Conservation (phyloP, 2,797 vertebrate genomes). For the Sebastes hopkinsi region DNA sequence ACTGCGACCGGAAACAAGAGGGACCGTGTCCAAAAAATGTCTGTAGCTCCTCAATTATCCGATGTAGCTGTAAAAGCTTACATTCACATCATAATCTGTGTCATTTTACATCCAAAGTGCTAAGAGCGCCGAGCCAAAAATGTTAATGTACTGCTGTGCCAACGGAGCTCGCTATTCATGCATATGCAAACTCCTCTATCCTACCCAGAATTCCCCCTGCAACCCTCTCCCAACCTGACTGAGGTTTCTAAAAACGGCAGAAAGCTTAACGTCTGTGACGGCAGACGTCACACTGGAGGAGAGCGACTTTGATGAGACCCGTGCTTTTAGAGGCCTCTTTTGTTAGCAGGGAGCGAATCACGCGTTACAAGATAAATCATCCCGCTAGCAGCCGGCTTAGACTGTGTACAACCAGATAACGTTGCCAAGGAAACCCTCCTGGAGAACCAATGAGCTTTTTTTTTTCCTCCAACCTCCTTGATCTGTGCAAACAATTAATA, state of each 20-base stretch:
- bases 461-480: constrained; percentile 50
- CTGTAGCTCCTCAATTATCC: constrained; percentile 46
- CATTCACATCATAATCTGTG: constrained; percentile 55
- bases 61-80: constrained; percentile 56
- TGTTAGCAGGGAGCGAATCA: constrained; percentile 70
- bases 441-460: constrained; percentile 73
- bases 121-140: constrained; percentile 48
- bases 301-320: constrained; percentile 71
- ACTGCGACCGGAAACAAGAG: constrained; percentile 2
- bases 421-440: constrained; percentile 84
- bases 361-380: constrained; percentile 78
- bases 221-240: constrained; percentile 54
- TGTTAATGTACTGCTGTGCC: constrained; percentile 62
- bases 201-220: constrained; percentile 63
- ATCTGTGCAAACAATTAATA: constrained; percentile 84
- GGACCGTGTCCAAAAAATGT: constrained; percentile 38
- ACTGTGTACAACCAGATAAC: constrained; percentile 84
- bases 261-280: constrained; percentile 60
- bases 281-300: constrained; percentile 57
- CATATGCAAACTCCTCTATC: constrained; percentile 68
- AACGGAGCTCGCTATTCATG: constrained; percentile 56
- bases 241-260: constrained; percentile 74
- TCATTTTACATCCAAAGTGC: constrained; percentile 57
- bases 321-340: constrained; percentile 71
- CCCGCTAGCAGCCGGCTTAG: constrained; percentile 68